Evolutionary conservation across 2,797 vertebrate genomes (phyloP), one percentile per base, ranked within the genome.

Genomic region (Sciurus carolinensis): DNA sequence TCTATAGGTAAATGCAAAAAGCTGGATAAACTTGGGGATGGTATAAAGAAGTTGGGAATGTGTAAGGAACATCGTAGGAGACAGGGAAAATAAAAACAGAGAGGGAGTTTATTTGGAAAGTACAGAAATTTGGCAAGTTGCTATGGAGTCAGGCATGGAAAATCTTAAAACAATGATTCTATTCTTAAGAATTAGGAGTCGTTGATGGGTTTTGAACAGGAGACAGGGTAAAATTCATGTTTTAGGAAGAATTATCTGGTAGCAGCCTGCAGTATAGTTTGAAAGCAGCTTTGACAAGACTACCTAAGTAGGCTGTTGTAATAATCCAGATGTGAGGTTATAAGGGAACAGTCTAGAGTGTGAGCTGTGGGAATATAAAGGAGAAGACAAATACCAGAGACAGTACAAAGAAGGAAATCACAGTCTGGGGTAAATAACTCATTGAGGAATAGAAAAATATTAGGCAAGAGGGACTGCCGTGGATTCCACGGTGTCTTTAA

Each of bases 301-400:
- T 92, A 92, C 73, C 95, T 97, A 95, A 96, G 73, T 24, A 97
- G 67, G 72, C 39, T 95, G 82, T 52, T 97, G 64, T 90, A 97
- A 94, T 95, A 95, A 94, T 95, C 90, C 97, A 97, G 96, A 97
- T 96, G 82, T 91, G 71, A 95, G 50, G 73, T 85, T 92, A 92
- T 36, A 86, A 47, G 69, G 73, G 71, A 94, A 73, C 89, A 87
- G 87, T 59, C 50, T 86, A 67, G 12, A 95, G 87, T 94, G 36
- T 88, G 82, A 90, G 90, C 88, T 95, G 17, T 87, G 94, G 92
- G 92, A 96, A 80, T 92, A 89, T 95, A 95, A 97, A 97, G 59
- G 50, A 75, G 30, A 96, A 95, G 83, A 97, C 69, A 93, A 97
- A 97, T 89, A 66, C 77, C 96, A 98, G 97, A 96, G 88, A 95